Evolutionary conservation across 1,140 invertebrate species (phyloP), one percentile per base, ranked within the genome.

Genomic region (Neuroterus valhalla): DNA sequence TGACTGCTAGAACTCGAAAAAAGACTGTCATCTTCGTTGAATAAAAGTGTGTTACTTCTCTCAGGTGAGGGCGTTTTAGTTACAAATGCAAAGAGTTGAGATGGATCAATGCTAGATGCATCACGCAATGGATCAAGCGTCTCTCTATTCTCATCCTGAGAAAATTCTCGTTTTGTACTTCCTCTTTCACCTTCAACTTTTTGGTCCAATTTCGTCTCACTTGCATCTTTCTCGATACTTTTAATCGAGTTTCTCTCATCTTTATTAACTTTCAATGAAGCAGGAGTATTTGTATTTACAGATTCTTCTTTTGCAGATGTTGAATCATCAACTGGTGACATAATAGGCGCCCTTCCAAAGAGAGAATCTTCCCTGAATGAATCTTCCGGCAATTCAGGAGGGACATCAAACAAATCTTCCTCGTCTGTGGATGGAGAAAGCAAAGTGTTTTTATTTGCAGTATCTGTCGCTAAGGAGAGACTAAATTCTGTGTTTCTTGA

Each of bases 391-490:
- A 91, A 75, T 72, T 91, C 89, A 4, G 89, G 90, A 1, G 89
- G 90, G 1, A 91, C 87, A 19, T 90, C 89, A 42, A 91, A 91
- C 0, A 91, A 75, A 76, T 91, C 91, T 31, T 91, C 91, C 69
- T 91, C 91, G 52, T 91, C 91, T 0, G 91, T 91, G 0, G 90
- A 91, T 1, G 91, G 91, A 0, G 91, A 91, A 15, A 91, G 48
- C 0, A 90, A 72, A 0, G 87, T 90, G 45, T 90, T 90, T 71
- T 87, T 89, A 11, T 87, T 88, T 0, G 86, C 83, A 44, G 82
- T 87, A 1, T 87, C 86, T 0, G 50, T 48, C 3, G 68, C 14
- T 17, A 81, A 74, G 2, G 77, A 78, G 3, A 77, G 46, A 23
- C 31, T 62, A 5, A 62, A 15, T 15, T 62, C 55, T 15, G 52